Evolutionary conservation across 2,113 vertebrate species (phyloP).

Genomic region (Crypturellus undulatus): DNA sequence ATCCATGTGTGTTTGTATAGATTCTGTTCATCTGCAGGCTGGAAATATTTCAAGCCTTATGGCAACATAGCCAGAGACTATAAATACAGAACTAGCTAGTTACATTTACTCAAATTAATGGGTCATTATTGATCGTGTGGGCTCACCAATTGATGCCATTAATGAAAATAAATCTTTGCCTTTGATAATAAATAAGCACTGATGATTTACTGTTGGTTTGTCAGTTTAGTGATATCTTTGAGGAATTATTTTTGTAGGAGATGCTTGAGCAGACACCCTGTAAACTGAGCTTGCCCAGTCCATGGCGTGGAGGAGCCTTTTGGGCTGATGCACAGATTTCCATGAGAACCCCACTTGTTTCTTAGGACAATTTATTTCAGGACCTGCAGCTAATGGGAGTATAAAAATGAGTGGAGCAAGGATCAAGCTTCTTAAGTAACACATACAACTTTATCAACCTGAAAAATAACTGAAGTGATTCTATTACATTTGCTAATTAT

Average conservation of each 20-base stretch:
- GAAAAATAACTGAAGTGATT: constrained; percentile 13
- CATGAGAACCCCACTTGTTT: background rate
- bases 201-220: background rate
- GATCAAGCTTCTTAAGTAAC: constrained; percentile 32
- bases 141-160: background rate
- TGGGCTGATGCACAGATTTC: background rate
- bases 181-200: constrained; percentile 19
- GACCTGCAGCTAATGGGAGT: background rate
- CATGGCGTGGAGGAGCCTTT: background rate
- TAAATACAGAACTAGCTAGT: background rate
- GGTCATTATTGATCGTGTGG: constrained; percentile 13
- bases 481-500: constrained; percentile 36
- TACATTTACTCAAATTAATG: constrained; percentile 8
- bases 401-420: background rate
- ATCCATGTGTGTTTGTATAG: constrained; percentile 44
- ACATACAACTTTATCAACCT: background rate
- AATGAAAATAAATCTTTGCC: constrained; percentile 11
- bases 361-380: background rate
- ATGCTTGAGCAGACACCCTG: background rate
- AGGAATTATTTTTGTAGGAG: background rate
- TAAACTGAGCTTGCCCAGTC: background rate
- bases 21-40: constrained; percentile 22
- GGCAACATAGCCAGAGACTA: background rate
- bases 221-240: constrained; percentile 1
- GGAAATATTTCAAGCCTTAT: constrained; percentile 49